Evolutionary conservation across 2,113 vertebrate species (phyloP).

Genomic region (Pomatorhinus ruficollis): DNA sequence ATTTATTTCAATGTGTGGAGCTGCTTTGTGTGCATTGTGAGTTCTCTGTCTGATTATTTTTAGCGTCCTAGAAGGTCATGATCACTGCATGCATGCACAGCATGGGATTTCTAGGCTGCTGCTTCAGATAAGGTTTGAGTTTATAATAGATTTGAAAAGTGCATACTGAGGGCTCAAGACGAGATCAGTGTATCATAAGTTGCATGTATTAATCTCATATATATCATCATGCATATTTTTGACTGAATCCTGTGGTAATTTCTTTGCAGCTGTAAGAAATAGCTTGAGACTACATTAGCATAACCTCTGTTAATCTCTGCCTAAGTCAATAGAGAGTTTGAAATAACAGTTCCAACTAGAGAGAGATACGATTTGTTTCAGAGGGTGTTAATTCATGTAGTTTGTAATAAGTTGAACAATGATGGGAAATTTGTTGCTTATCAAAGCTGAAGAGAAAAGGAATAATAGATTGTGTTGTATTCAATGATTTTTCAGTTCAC

Average conservation of each 20-base stretch:
- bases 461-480: not conserved
- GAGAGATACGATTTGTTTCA: not conserved
- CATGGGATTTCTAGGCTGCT: not conserved
- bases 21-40: conserved; percentile 11
- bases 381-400: not conserved
- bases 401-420: not conserved
- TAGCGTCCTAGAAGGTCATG: not conserved
- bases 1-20: conserved; percentile 52
- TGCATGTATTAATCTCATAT: not conserved
- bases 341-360: not conserved
- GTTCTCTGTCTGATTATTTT: conserved; percentile 3
- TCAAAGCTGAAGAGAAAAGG: not conserved
- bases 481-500: not conserved
- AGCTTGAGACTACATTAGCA: not conserved
- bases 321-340: not conserved
- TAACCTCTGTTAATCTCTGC: not conserved
- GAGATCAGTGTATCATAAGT: not conserved
- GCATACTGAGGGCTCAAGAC: not conserved
- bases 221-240: not conserved
- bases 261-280: not conserved
- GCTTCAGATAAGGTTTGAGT: not conserved
- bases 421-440: not conserved
- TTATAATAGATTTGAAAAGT: not conserved
- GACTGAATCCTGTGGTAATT: not conserved
- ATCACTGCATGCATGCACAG: not conserved